Evolutionary conservation across 2,888 invertebrate genomes (phyloP).

Genomic region (Heteromurus nitidus): DNA sequence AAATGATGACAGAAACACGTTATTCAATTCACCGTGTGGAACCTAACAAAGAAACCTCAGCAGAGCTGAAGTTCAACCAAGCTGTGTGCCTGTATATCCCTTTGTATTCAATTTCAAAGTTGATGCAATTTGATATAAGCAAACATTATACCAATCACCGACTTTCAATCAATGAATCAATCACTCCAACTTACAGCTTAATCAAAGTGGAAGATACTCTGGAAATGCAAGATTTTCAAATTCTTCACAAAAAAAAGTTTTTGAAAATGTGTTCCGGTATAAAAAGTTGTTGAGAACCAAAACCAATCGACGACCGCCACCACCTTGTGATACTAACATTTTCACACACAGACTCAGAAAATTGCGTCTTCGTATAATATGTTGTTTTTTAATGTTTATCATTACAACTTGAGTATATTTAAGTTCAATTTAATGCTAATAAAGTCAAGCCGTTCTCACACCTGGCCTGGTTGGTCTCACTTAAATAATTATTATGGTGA

Average conservation of each 20-base stretch:
- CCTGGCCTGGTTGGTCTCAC: not conserved
- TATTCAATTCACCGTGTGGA: not conserved
- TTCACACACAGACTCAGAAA: constrained; percentile 69
- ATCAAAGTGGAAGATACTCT: constrained; percentile 40
- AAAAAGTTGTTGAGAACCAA: constrained; percentile 15
- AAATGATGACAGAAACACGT: not conserved
- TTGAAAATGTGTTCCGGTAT: not conserved
- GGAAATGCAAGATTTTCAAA: constrained; percentile 33
- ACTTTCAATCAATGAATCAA: constrained; percentile 60
- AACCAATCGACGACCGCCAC: constrained; percentile 69
- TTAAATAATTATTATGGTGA: not conserved
- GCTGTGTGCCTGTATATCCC: too few species aligned
- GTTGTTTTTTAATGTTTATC: too few species aligned
- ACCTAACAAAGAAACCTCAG: constrained; percentile 40
- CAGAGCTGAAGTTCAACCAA: constrained; percentile 51
- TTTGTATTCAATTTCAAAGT: too few species aligned
- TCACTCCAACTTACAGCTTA: constrained; percentile 36
- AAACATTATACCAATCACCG: constrained; percentile 15
- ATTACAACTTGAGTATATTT: not conserved
- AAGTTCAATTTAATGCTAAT: not conserved
- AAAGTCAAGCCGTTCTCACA: not conserved
- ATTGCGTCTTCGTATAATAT: too few species aligned
- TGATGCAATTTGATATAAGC: too few species aligned
- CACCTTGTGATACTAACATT: constrained; percentile 71
- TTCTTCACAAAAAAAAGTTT: not conserved